Evolutionary conservation across 2,797 vertebrate genomes (phyloP).

Genomic region (Pitangus sulphuratus): DNA sequence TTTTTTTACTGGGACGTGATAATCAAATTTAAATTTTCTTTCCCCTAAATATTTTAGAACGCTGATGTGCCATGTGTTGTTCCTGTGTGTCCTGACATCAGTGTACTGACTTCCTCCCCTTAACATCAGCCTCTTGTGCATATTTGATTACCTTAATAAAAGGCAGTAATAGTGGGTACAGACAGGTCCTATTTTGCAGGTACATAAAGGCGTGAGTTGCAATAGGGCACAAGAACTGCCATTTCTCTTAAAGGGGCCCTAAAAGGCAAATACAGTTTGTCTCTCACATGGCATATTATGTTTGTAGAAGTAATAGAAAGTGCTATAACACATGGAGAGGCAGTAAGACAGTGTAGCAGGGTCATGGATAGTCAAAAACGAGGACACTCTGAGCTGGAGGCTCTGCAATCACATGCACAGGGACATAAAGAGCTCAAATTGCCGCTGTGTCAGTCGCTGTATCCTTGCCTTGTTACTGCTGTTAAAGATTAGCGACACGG

Average conservation of each 20-base stretch:
- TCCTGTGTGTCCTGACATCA: neutral
- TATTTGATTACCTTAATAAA: neutral
- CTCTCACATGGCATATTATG: neutral
- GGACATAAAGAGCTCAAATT: conserved; percentile 32
- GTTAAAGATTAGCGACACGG: neutral
- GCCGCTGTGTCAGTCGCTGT: neutral
- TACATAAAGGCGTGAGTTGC: neutral
- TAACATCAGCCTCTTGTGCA: neutral
- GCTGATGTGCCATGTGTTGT: neutral
- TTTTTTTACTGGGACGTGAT: neutral
- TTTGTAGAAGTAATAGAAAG: conserved; percentile 6
- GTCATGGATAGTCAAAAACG: neutral
- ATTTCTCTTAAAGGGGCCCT: neutral
- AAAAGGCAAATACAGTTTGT: neutral
- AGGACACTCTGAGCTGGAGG: conserved; percentile 33
- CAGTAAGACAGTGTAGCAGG: conserved; percentile 10
- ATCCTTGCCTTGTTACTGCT: neutral
- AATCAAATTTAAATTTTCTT: conserved; percentile 20
- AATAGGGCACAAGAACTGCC: neutral
- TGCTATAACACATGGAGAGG: conserved; percentile 6
- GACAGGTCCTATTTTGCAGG: neutral
- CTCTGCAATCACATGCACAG: neutral
- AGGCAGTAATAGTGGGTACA: neutral
- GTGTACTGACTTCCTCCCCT: neutral
- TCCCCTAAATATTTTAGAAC: neutral